Evolutionary conservation across 2,113 vertebrate species (phyloP), one percentile per base, ranked within the genome.

Genomic region (Forbesichthys papilliferus): DNA sequence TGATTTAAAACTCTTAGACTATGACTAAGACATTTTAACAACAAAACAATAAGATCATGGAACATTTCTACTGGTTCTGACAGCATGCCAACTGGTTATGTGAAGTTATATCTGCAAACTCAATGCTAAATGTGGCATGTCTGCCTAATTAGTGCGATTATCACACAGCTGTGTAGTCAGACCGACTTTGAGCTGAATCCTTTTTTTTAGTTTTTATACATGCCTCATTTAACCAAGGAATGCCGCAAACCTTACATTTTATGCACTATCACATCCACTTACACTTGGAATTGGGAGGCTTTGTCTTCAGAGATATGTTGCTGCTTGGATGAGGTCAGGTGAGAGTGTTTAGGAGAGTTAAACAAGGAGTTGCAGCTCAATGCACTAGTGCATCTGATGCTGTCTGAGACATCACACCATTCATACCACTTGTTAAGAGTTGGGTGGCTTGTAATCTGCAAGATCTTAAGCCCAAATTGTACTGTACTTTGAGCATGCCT

Each of bases 111-210:
- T 60, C 69, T 71, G 65, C 12, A 61, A 33, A 74, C 61, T 51
- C 1, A 6, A 48, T 62, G 67, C 61, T 64, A 27, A 87, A 89
- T 90, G 92, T 88, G 89, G 93, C 91, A 83, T 86, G 91, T 91
- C 87, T 79, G 92, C 92, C 94, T 96, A 95, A 96, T 97, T 96
- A 98, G 94, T 94, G 85, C 93, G 94, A 96, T 98, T 96, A 96
- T 92, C 91, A 90, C 84, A 74, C 94, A 94, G 95, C 93, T 94
- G 93, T 92, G 76, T 92, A 92, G 91, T 91, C 92, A 91, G 91
- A 94, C 93, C 94, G 94, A 90, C 93, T 94, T 93, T 93, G 68
- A 91, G 92, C 88, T 90, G 90, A 88, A 27, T 27, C 27, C 27
- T 42, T 42, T 42, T 42, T 42, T 42, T 42, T 42, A 42, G 1